Evolutionary conservation across 1,140 invertebrate genomes (phyloP), one percentile per base, ranked within the genome.

Genomic region (Drosophila pruinosa): DNA sequence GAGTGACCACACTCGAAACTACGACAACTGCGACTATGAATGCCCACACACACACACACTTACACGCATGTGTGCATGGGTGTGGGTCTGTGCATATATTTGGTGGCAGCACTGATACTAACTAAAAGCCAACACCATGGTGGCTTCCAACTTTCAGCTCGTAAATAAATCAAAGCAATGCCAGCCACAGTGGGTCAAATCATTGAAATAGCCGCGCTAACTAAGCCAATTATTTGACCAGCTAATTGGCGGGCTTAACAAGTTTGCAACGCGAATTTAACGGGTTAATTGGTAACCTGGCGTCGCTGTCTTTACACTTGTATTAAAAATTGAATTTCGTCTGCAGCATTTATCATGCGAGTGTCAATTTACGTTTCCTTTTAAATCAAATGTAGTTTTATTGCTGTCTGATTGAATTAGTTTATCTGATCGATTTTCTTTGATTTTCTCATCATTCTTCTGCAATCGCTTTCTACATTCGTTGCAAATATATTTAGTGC

Each of bases 1-100:
- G 64, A 71, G 45, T 74, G 69, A 67, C 80, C 80, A 81, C 74
- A 83, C 50, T 64, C 80, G 74, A 73, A 85, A 71, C 69, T 58
- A 70, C 17, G 22, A 34, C 31, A 34, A 34, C 31, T 12, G n/a
- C 10, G 6, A 15, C 10, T 47, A 3, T 22, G 24, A 26, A 47
- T 24, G 19, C 38, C 17, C 28, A 36, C 4, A 41, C 53, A 14
- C 21, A 15, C 47, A 47, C 50, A 22, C 31, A 22, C 28, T 36
- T 12, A 19, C 26, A 36, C 17, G 14, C 17, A 36, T 19, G 21
- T 24, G 6, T 31, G 21, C n/a, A n/a, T 3, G 19, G 24, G 22
- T 72, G 39, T 36, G 6, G 54, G 12, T 45, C 3, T 21, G 24
- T 34, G 6, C 28, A 26, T 53, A 58, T 36, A 38, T n/a, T 45